These are phyloP conservation scores for Octonoba sinensis DNA, from an alignment of 2,888 invertebrate species.

Conservation along the genomic window DNA sequence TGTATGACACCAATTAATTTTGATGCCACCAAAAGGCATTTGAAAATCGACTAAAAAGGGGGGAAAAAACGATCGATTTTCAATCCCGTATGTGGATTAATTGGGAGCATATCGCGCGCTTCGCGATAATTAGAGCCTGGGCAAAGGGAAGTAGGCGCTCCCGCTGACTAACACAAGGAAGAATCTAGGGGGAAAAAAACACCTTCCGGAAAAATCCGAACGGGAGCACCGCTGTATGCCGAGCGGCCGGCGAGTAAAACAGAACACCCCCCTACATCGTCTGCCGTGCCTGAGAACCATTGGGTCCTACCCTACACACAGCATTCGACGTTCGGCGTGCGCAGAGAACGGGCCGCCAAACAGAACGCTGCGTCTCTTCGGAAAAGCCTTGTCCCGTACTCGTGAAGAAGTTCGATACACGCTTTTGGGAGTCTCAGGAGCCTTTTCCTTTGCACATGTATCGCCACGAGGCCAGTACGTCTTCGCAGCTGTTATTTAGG, in stretches of 20 bases:
- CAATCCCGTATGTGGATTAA: too few species aligned
- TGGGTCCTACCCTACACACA: conserved; percentile 28
- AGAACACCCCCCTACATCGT: conserved; percentile 8
- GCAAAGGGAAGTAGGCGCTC: background rate
- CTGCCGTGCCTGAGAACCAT: conserved; percentile 22
- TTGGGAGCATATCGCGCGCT: too few species aligned
- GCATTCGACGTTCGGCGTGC: conserved; percentile 56
- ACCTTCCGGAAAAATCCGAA: background rate
- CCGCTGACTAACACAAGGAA: background rate
- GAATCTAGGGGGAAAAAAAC: background rate
- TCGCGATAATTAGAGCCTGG: too few species aligned
- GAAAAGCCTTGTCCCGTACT: background rate
- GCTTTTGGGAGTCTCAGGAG: background rate
- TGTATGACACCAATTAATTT: too few species aligned
- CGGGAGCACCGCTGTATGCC: conserved; percentile 2
- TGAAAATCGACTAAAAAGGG: too few species aligned
- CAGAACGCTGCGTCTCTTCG: conserved; percentile 17
- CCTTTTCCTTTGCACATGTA: background rate
- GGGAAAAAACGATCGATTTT: too few species aligned
- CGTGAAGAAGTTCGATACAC: background rate
- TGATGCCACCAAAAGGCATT: too few species aligned
- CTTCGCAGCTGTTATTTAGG: too few species aligned
- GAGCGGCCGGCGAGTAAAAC: conserved; percentile 21
- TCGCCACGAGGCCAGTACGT: too few species aligned
- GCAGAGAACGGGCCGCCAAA: conserved; percentile 39